Conservation (phyloP, 2,113 vertebrate species). For the Chaenogobius annularis region DNA sequence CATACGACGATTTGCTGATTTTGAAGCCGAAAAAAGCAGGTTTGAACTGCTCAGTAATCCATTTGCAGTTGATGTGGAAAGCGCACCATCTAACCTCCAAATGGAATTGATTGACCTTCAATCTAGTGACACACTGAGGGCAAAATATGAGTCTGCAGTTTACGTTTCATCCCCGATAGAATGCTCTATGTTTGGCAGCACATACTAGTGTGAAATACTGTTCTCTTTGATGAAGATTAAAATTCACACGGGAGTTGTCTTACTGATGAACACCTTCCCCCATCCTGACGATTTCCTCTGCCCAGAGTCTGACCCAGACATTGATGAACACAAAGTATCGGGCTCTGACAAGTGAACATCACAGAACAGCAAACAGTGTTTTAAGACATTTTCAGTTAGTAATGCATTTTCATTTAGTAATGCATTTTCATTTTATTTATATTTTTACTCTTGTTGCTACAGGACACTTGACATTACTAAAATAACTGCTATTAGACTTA, state of each 20-base stretch:
- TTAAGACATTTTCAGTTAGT: too few species aligned
- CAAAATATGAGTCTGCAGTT: slow-evolving; percentile 30
- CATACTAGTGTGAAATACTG: slow-evolving; percentile 14
- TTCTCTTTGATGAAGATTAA: slow-evolving; percentile 19
- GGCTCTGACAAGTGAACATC: too few species aligned
- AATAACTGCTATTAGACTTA: too few species aligned
- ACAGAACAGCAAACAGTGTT: too few species aligned
- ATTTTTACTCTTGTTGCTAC: too few species aligned
- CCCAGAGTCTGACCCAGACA: too few species aligned
- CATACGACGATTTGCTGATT: slow-evolving; percentile 19
- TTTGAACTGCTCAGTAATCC: slow-evolving; percentile 34
- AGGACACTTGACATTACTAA: too few species aligned
- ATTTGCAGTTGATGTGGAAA: slow-evolving; percentile 40
- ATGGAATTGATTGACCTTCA: slow-evolving; percentile 46
- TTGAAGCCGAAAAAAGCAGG: slow-evolving; percentile 22
- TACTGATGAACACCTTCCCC: too few species aligned
- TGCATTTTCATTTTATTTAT: too few species aligned
- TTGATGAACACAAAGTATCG: too few species aligned
- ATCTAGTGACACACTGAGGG: slow-evolving; percentile 29
- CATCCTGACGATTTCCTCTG: too few species aligned
- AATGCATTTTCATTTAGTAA: too few species aligned
- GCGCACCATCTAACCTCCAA: slow-evolving; percentile 34
- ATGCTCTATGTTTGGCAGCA: slow-evolving; percentile 18
- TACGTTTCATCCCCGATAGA: slow-evolving; percentile 6
- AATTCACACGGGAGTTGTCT: slow-evolving; percentile 2